Base-by-base conservation (phyloP, 2,113 vertebrate species). In the Hoplias malabaricus region DNA sequence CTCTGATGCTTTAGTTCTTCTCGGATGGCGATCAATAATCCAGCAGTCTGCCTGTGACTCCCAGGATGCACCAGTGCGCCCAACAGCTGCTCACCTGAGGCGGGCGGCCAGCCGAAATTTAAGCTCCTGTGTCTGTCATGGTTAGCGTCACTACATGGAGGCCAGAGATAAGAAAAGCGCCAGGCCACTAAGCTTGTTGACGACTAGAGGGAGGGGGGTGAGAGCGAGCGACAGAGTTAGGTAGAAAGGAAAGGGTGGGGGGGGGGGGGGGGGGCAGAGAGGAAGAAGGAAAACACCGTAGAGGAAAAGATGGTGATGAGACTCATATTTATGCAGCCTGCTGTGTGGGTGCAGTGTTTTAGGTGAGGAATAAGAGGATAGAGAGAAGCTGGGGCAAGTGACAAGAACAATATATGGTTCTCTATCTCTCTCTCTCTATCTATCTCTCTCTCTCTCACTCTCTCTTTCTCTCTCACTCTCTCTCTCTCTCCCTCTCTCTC, bases 161-260 rank as follows among this genome's bases (percentile, higher is more conserved):
- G 83, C 75, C 57, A 66, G 66, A 83, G 88, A 90, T 89, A 90
- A 91, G 86, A 87, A 80, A 36, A 70, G 75, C 80, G 88, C 85
- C 73, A 84, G 84, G 84, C 83, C 83, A 87, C 82, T 73, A 69
- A 48, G 80, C 83, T 83, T 80, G 82, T 38, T 63, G 70, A 59
- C 27, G 69, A 68, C 73, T 53, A 77, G 65, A 54, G 69, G n/a
- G 68, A 61, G 43, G 23, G 43, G 57, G 71, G 67, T 62, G 43
- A 57, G 63, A 29, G 61, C 50, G 43, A 31, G 48, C 48, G 69
- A 66, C 72, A 79, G 74, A 69, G 75, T 33, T 27, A 57, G 56
- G 46, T 54, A 33, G 75, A 78, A 82, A 74, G 79, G 80, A 21
- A 71, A 61, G 59, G 77, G 80, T 40, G 27, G 10, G 74, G 56